Conservation (phyloP, 1,140 invertebrate species). For the Sinonovacula constricta region DNA sequence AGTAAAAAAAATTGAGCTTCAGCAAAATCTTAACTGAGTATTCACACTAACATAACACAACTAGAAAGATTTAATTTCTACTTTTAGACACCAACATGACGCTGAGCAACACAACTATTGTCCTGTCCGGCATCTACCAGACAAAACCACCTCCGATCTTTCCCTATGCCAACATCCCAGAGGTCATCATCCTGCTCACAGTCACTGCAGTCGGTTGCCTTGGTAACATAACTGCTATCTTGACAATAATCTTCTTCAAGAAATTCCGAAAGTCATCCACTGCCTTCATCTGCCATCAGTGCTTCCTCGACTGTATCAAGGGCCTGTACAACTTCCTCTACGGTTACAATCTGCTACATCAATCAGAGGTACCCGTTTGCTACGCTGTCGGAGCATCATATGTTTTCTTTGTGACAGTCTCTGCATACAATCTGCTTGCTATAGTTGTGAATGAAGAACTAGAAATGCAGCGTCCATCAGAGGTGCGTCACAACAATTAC, state of each 20-base stretch:
- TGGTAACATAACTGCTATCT: slow-evolving; percentile 89
- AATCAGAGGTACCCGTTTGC: slow-evolving; percentile 91
- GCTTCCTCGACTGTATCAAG: slow-evolving; percentile 70
- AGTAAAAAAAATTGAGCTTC: too few species aligned
- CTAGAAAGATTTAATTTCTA: too few species aligned
- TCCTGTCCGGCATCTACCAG: too few species aligned
- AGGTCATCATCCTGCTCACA: slow-evolving; percentile 88
- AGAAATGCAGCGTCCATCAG: slow-evolving; percentile 84
- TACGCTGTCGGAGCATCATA: slow-evolving; percentile 94
- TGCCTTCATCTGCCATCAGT: slow-evolving; percentile 74
- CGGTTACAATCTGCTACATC: slow-evolving; percentile 87
- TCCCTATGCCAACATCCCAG: slow-evolving; percentile 79
- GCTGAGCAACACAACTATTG: too few species aligned
- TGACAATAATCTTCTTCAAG: slow-evolving; percentile 81
- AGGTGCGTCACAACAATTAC: slow-evolving; percentile 62
- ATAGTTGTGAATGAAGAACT: slow-evolving; percentile 93
- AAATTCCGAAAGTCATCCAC: slow-evolving; percentile 67
- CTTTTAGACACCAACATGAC: too few species aligned
- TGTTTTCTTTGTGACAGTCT: slow-evolving; percentile 91
- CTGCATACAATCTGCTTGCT: slow-evolving; percentile 93
- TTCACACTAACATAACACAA: too few species aligned
- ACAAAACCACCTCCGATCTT: too few species aligned
- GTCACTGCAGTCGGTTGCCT: slow-evolving; percentile 89
- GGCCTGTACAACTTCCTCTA: slow-evolving; percentile 68
- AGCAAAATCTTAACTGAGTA: too few species aligned